phyloP scores from a whole-genome alignment of 1,140 invertebrate species.

The Harlomillsia oculata region DNA sequence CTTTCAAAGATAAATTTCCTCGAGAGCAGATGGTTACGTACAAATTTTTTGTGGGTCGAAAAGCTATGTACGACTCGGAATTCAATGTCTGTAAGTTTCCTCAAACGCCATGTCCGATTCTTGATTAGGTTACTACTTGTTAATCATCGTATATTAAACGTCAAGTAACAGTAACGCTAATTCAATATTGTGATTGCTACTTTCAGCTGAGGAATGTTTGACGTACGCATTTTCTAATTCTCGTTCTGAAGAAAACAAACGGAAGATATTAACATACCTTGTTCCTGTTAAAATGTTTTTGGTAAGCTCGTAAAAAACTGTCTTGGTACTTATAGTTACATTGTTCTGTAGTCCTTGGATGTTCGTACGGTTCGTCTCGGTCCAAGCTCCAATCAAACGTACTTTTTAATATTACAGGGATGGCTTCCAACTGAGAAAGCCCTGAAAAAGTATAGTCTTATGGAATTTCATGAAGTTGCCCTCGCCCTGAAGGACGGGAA shows the following conservation, averaged over 20 bases:
- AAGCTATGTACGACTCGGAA: conserved; percentile 96
- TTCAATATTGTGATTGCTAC: conserved; percentile 27
- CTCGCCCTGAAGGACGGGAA: conserved; percentile 82
- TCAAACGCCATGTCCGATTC: too few species aligned
- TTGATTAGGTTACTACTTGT: too few species aligned
- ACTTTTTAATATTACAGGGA: conserved; percentile 48
- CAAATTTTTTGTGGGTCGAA: conserved; percentile 91
- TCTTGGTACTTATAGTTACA: too few species aligned
- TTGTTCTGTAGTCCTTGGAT: too few species aligned
- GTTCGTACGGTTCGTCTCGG: too few species aligned
- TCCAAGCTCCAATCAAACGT: too few species aligned
- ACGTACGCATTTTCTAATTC: conserved; percentile 79
- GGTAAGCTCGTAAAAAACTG: conserved; percentile 42
- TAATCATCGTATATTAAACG: too few species aligned
- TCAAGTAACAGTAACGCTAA: too few species aligned
- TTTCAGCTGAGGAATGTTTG: conserved; percentile 77
- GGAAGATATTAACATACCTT: conserved; percentile 87
- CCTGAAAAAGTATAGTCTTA: conserved; percentile 78
- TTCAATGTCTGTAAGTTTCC: conserved; percentile 74
- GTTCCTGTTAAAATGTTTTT: conserved; percentile 95
- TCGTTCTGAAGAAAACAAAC: conserved; percentile 85
- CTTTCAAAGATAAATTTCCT: conserved; percentile 79
- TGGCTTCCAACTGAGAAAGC: conserved; percentile 72
- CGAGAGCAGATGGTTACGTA: conserved; percentile 84
- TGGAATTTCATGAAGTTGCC: conserved; percentile 81